Base-by-base conservation (phyloP, 2,113 vertebrate genomes). In the Ceyx melanurus region DNA sequence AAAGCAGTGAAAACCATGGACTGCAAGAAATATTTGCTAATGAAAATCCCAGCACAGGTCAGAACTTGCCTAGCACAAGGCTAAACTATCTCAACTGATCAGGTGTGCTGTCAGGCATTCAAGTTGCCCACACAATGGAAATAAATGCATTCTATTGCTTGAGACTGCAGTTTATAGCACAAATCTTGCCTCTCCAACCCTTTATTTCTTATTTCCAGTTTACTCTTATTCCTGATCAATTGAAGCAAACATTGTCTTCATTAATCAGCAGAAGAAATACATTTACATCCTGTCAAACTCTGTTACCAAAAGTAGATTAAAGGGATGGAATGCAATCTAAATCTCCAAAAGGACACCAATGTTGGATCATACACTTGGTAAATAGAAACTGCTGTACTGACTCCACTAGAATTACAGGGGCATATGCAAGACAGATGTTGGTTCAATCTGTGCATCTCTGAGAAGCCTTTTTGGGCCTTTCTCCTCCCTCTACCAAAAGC, bases 71-170 rank as follows among this genome's bases (percentile, higher is more conserved):
- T 82, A 82, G 87, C 46, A 89, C 26, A 82, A 75, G 50, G 29
- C 73, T 68, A 57, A 94, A 72, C 57, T 78, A 81, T 64, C 80
- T 78, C 62, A 71, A 42, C 82, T 65, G 43, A 82, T 89, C 66
- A 68, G 54, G 87, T 72, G 66, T 82, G 67, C 87, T 94, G 67
- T 92, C 87, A 94, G 89, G 75, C 67, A 54, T 92, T 91, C 54
- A 28, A 67, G 86, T 87, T 89, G 70, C 54, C 21, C 75, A 80
- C 71, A 70, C 40, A 58, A 65, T 66, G 35, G 29, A 82, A 92
- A 80, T 25, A 92, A 91, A 92, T 54, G n/a, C 33, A 88, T 77
- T 67, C 42, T 20, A 35, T 51, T 64, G 67, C 80, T 76, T 53
- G 31, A 29, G 74, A 61, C 45, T 42, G 35, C 1, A 4, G 46